A percentile compares a stretch with the other conserved stretches of the same genome.
Evolutionary conservation across 2,888 invertebrate species (phyloP).

Genomic region (Sinohyriopsis cumingii): DNA sequence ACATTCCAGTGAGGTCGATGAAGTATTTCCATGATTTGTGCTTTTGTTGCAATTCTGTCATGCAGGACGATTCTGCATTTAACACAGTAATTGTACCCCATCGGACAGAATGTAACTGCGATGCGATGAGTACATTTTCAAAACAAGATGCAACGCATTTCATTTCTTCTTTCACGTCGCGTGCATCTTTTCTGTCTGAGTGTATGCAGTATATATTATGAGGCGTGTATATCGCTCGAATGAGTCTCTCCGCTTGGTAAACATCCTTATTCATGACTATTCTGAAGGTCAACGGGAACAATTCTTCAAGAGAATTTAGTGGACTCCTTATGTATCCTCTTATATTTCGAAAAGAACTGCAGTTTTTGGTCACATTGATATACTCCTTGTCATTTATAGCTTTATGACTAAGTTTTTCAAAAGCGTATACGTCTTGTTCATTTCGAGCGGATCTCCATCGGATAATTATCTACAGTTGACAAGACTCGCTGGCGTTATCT

Average conservation of each 20-base stretch:
- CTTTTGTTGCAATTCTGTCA: too few species aligned
- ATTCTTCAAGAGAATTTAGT: slow-evolving; percentile 15
- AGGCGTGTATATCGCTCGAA: slow-evolving; percentile 59
- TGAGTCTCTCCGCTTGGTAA: slow-evolving; percentile 48
- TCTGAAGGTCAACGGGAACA: slow-evolving; percentile 55
- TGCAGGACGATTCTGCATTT: too few species aligned
- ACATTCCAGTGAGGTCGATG: slow-evolving; percentile 28
- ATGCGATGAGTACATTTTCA: slow-evolving; percentile 52
- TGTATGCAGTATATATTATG: slow-evolving; percentile 65
- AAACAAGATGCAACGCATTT: slow-evolving; percentile 43
- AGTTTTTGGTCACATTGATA: too few species aligned
- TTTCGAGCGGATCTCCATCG: too few species aligned
- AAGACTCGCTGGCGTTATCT: too few species aligned
- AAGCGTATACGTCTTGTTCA: too few species aligned
- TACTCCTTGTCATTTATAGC: too few species aligned
- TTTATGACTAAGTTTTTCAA: too few species aligned
- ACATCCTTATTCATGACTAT: slow-evolving; percentile 50
- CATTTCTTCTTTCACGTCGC: slow-evolving; percentile 24
- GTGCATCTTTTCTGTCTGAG: slow-evolving; percentile 46
- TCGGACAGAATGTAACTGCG: slow-evolving; percentile 1
- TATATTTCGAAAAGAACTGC: background rate
- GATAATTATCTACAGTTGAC: too few species aligned
- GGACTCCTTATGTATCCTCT: slow-evolving; percentile 31
- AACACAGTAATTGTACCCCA: too few species aligned
- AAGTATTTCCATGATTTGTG: too few species aligned